Conservation (phyloP, 2,797 vertebrate genomes). For the Hypotaenidia okinawae region DNA sequence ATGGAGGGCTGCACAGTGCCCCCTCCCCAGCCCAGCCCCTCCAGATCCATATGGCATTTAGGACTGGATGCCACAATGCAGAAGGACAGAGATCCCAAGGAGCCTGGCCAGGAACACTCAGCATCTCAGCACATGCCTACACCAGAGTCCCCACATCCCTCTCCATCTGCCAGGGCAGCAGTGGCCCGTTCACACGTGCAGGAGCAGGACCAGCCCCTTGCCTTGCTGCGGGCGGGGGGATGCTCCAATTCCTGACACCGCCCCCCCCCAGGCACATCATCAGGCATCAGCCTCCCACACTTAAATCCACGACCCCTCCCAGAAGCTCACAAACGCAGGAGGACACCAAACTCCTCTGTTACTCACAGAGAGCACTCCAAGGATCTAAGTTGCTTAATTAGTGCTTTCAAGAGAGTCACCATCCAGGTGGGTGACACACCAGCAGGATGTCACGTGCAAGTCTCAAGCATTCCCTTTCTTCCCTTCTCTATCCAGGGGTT, state of each 20-base stretch:
- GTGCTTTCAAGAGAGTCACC: constrained; percentile 16
- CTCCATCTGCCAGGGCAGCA: not conserved
- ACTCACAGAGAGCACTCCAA: constrained; percentile 21
- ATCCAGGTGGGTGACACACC: constrained; percentile 23
- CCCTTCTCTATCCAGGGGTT: not conserved
- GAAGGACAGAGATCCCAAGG: not conserved
- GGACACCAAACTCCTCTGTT: not conserved
- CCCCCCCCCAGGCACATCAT: not conserved
- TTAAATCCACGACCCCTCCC: not conserved
- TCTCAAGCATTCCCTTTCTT: not conserved
- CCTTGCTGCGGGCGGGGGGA: not conserved
- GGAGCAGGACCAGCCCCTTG: not conserved
- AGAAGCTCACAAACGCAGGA: constrained; percentile 29
- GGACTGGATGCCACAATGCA: rapidly evolving
- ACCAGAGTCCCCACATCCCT: not conserved
- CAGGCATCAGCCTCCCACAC: not conserved
- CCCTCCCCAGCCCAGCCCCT: not conserved
- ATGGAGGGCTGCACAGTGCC: not conserved
- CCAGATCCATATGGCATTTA: rapidly evolving
- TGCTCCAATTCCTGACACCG: not conserved
- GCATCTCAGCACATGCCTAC: not conserved
- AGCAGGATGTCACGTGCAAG: not conserved
- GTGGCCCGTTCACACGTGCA: rapidly evolving
- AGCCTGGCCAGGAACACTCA: not conserved
- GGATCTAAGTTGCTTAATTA: constrained; percentile 26